Evolutionary conservation across 2,113 vertebrate genomes (phyloP).

Genomic region (Toxotes jaculatrix): DNA sequence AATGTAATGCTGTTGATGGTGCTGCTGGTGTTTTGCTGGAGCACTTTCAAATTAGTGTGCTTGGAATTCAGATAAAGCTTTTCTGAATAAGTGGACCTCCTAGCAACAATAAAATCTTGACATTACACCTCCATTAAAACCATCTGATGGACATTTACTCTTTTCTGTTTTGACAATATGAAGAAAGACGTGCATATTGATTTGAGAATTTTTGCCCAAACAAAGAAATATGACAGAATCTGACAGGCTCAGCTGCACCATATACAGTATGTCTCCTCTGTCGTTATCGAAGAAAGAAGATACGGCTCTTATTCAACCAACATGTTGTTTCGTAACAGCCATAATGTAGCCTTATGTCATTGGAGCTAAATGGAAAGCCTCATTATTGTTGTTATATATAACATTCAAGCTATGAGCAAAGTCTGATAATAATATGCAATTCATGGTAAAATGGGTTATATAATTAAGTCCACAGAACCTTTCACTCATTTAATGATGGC

Average conservation of each 20-base stretch:
- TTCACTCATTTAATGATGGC: slow-evolving; percentile 1
- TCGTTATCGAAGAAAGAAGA: not conserved
- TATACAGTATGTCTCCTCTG: not conserved
- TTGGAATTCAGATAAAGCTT: not conserved
- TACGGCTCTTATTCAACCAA: not conserved
- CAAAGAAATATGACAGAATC: not conserved
- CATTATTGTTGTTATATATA: slow-evolving; percentile 29
- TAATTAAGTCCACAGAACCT: not conserved
- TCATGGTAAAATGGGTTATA: not conserved
- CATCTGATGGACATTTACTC: not conserved
- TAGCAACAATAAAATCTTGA: not conserved
- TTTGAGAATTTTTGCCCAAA: not conserved
- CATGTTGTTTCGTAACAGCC: slow-evolving; percentile 8
- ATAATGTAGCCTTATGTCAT: slow-evolving; percentile 18
- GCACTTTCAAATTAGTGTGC: not conserved
- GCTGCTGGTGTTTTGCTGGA: not conserved
- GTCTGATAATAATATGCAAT: too few relatives aligned
- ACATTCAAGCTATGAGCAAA: too few relatives aligned
- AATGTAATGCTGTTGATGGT: too few relatives aligned
- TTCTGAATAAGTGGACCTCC: not conserved
- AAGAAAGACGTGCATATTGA: slow-evolving; percentile 19
- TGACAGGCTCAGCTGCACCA: not conserved
- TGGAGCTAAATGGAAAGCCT: slow-evolving; percentile 31
- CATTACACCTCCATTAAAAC: not conserved
- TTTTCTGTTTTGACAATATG: not conserved